Conservation (phyloP, 2,888 invertebrate species). For the Drosophila subsilvestris region DNA sequence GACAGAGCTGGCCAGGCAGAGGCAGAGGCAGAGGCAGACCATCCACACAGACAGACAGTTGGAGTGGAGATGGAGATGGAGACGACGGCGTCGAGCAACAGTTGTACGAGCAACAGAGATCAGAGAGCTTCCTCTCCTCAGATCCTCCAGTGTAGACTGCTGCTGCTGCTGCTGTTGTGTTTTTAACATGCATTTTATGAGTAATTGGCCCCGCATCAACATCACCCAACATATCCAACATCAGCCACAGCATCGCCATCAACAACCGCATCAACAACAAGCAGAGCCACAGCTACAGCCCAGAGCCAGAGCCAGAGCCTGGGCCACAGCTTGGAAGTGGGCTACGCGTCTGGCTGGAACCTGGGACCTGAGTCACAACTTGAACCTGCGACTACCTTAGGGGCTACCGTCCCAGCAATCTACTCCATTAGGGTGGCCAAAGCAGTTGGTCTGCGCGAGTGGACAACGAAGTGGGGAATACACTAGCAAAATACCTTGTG, state of each 20-base stretch:
- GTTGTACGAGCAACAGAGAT: constrained; percentile 63
- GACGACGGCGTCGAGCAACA: constrained; percentile 71
- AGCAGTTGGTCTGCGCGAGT: constrained; percentile 21
- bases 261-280: constrained; percentile 14
- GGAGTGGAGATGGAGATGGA: constrained; percentile 29
- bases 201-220: constrained; percentile 76
- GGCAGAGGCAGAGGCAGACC: constrained; percentile 28
- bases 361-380: constrained; percentile 63
- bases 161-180: constrained; percentile 45
- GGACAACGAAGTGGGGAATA: constrained; percentile 24
- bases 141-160: constrained; percentile 13
- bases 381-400: constrained; percentile 52
- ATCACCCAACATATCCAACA: constrained; percentile 45
- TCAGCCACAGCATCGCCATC: constrained; percentile 20
- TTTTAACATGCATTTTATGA: constrained; percentile 79
- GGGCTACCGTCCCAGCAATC: constrained; percentile 65
- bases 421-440: constrained; percentile 76
- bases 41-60: constrained; percentile 31
- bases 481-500: constrained; percentile 1
- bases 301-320: constrained; percentile 12
- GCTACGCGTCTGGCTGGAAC: constrained; percentile 28
- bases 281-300: constrained; percentile 6
- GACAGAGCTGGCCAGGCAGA: constrained; percentile 29
- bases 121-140: not conserved
- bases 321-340: constrained; percentile 42